Conservation (phyloP, 37 sponge, comb jelly and placozoan species). For the Hexactinellida sp. region DNA sequence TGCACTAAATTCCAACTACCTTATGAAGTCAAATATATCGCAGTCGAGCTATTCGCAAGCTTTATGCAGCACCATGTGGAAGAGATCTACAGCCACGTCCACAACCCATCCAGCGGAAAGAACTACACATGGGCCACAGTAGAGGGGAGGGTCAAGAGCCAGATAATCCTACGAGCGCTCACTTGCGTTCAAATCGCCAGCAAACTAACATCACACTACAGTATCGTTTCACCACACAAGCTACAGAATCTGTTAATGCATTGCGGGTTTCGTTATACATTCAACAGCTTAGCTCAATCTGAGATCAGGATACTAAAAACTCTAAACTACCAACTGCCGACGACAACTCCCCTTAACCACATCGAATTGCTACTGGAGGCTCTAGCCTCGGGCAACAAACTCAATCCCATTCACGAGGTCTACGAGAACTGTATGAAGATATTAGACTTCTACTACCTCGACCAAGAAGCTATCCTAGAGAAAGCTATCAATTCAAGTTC, state of each 20-base stretch:
- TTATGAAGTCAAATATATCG: slow-evolving; percentile 44
- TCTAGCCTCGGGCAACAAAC: slow-evolving; percentile 10
- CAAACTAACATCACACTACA: slow-evolving; percentile 69
- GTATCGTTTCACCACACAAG: slow-evolving; percentile 28
- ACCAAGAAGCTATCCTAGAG: background rate
- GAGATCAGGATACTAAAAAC: slow-evolving; percentile 70
- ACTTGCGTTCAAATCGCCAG: slow-evolving; percentile 72
- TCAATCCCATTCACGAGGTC: background rate
- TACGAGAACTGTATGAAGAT: slow-evolving; percentile 1
- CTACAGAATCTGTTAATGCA: slow-evolving; percentile 30
- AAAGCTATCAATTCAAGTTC: background rate
- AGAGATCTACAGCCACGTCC: slow-evolving; percentile 52
- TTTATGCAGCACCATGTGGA: slow-evolving; percentile 55
- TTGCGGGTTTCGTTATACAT: slow-evolving; percentile 58
- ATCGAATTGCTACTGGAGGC: slow-evolving; percentile 56
- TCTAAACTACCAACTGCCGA: slow-evolving; percentile 39
- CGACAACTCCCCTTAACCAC: slow-evolving; percentile 37
- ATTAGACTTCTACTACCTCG: slow-evolving; percentile 20
- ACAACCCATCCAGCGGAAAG: slow-evolving; percentile 26
- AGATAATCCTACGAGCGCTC: slow-evolving; percentile 51
- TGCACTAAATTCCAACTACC: slow-evolving; percentile 35
- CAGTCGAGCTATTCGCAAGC: slow-evolving; percentile 52
- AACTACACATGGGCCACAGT: slow-evolving; percentile 43
- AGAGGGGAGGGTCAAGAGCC: slow-evolving; percentile 55
- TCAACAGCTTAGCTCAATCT: slow-evolving; percentile 61